These are phyloP conservation scores for Oryzias woworae DNA, from an alignment of 2,113 vertebrate genomes.

Conservation along the genomic window DNA sequence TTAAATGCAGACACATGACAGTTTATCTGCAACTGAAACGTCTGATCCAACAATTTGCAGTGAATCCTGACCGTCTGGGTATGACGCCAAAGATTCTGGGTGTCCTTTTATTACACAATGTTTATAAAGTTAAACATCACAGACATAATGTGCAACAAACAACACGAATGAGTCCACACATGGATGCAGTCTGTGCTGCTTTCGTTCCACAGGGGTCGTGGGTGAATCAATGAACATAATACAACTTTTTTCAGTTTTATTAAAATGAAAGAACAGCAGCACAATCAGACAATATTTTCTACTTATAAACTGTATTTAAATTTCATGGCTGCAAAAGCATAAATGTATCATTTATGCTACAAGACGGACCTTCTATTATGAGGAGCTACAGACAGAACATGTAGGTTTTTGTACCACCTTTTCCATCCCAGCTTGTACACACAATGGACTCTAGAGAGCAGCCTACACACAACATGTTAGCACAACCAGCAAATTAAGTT, in stretches of 20 bases:
- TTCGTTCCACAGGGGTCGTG: not conserved
- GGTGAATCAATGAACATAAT: conserved; percentile 1
- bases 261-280: conserved; percentile 19
- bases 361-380: conserved; percentile 45
- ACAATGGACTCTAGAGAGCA: conserved; percentile 60
- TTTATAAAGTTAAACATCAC: conserved; percentile 64
- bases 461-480: conserved; percentile 50
- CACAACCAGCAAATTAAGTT: conserved; percentile 45
- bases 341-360: conserved; percentile 52
- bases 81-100: conserved; percentile 48
- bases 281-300: conserved; percentile 32
- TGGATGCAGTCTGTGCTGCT: conserved; percentile 42
- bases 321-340: conserved; percentile 33
- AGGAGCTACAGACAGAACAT: conserved; percentile 13
- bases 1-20: not conserved
- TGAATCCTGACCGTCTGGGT: conserved; percentile 5
- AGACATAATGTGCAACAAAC: conserved; percentile 73
- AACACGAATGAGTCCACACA: conserved; percentile 56
- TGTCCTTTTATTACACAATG: conserved; percentile 46
- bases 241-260: not conserved
- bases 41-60: not conserved
- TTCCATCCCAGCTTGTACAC: conserved; percentile 34
- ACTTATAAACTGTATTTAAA: conserved; percentile 27
- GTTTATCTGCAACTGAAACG: conserved; percentile 1
- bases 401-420: conserved; percentile 42